phyloP scores from a whole-genome alignment of 2,797 vertebrate species.

The Oreonectes daqikongensis region DNA sequence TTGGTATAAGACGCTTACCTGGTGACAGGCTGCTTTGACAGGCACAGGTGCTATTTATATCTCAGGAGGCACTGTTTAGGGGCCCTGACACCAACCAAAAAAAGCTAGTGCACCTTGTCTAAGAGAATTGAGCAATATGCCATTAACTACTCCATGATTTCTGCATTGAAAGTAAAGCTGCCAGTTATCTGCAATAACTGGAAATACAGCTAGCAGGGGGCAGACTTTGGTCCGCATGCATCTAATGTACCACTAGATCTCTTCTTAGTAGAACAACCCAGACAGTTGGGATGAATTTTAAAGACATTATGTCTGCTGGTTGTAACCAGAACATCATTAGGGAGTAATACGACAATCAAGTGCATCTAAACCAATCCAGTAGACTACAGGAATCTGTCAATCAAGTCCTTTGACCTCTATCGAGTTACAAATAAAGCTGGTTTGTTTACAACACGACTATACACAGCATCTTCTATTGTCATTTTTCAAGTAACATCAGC shows the following conservation, averaged over 20 bases:
- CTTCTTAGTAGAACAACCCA: not conserved
- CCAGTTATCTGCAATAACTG: not conserved
- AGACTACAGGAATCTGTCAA: not conserved
- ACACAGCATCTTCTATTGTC: not conserved
- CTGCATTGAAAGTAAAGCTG: not conserved
- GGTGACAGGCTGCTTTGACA: slow-evolving; percentile 35
- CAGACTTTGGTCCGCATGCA: not conserved
- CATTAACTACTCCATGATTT: not conserved
- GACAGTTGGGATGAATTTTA: not conserved
- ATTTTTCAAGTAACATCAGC: not conserved
- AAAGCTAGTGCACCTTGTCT: not conserved
- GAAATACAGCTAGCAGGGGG: not conserved
- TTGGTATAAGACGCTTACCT: slow-evolving; percentile 47
- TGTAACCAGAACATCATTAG: not conserved
- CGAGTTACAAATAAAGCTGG: not conserved
- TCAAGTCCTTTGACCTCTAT: not conserved
- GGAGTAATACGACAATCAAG: not conserved
- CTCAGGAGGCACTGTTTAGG: not conserved
- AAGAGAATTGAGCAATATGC: not conserved
- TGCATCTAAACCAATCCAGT: not conserved
- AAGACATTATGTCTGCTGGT: not conserved
- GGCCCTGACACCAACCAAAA: slow-evolving; percentile 20
- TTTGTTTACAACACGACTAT: slow-evolving; percentile 31
- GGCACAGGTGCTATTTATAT: slow-evolving; percentile 48
- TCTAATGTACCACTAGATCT: not conserved